Base-by-base conservation (phyloP, 2,113 vertebrate species). In the Colinus virginianus region DNA sequence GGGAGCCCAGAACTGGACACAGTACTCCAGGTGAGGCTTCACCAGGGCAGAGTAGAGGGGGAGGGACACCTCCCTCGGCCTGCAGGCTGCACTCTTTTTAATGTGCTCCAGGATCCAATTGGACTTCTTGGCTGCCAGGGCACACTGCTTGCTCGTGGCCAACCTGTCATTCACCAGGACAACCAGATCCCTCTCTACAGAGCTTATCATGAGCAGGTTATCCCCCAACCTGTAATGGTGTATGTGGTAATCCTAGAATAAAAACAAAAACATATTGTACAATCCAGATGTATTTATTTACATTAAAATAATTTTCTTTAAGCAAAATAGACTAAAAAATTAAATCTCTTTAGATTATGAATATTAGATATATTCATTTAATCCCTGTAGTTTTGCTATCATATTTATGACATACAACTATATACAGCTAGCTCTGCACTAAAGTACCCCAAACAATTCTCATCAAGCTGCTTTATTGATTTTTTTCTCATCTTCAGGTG, bases 401-500 rank as follows among this genome's bases (percentile, higher is more conserved):
- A 8, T 42, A 66, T 87, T 84, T 72, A 62, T 36, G 23, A 8
- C 23, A 78, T 58, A 74, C 90, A 74, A 62, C 40, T 40, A 40
- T 90, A 88, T 58, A 59, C 21, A 69, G 58, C 22, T 56, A 53
- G 6, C 70, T 3, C 0, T 40, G n/a, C 26, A 76, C 16, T 90
- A 48, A 61, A 72, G 49, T 32, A 75, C 32, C 21, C 51, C 28
- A 84, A 81, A 81, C 38, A 46, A 84, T 83, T 25, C 62, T 92
- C 49, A 84, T 83, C 86, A 79, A 62, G 51, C 23, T 90, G 16
- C 11, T 92, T 7, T 80, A 74, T 67, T 1, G 30, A 78, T 63
- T 90, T 88, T 70, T 64, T 83, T 28, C 66, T 77, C 71, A 80
- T 90, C 59, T 53, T 87, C 68, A 80, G 20, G n/a, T 30, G 62